These are phyloP conservation scores for Calypte anna DNA, from an alignment of 2,113 vertebrate species.

Conservation along the genomic window DNA sequence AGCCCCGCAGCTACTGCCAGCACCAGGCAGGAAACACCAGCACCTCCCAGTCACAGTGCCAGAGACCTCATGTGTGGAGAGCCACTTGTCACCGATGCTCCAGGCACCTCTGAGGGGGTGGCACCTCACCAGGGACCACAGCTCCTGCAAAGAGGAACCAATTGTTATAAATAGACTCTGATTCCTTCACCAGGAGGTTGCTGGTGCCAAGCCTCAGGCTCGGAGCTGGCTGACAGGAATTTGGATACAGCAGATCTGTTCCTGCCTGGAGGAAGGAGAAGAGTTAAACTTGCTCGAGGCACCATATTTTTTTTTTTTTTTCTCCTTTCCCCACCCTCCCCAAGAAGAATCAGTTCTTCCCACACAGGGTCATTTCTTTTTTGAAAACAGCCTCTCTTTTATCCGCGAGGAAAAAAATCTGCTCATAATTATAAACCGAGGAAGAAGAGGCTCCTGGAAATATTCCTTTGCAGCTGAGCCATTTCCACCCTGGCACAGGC, in stretches of 20 bases:
- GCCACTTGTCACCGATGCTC: background rate
- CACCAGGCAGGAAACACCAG: rapidly evolving
- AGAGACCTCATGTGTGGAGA: rapidly evolving
- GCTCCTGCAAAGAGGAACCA: rapidly evolving
- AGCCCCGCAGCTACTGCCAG: background rate
- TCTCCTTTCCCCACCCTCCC: background rate
- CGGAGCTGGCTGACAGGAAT: background rate
- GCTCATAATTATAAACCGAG: conserved; percentile 66
- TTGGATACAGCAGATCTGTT: background rate
- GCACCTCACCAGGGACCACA: background rate
- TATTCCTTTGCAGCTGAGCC: conserved; percentile 72
- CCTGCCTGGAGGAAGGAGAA: conserved; percentile 19
- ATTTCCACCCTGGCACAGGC: conserved; percentile 70
- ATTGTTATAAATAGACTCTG: background rate
- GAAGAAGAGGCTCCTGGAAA: conserved; percentile 70
- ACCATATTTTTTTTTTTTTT: conserved; percentile 31
- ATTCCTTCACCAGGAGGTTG: background rate
- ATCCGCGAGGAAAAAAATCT: conserved; percentile 66
- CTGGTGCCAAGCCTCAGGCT: background rate
- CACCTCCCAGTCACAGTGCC: rapidly evolving
- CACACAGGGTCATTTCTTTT: conserved; percentile 70
- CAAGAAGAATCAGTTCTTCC: conserved; percentile 62
- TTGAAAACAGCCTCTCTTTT: conserved; percentile 66
- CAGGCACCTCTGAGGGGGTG: background rate
- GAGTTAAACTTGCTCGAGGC: conserved; percentile 56